Evolutionary conservation across 2,888 invertebrate species (phyloP).

Genomic region (Drosophila ochracea): DNA sequence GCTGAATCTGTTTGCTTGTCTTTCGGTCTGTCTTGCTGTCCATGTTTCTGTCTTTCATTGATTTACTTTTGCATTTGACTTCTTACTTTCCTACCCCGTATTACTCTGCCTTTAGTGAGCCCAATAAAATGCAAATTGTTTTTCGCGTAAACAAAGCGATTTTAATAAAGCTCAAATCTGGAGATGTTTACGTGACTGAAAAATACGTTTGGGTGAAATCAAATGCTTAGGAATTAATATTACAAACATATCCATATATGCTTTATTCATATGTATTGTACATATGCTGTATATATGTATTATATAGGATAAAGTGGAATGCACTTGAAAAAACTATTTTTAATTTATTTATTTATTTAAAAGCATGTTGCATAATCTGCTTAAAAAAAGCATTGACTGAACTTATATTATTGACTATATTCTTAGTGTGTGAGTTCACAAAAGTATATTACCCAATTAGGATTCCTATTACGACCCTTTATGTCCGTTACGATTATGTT

Average conservation of each 20-base stretch:
- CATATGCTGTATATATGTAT: too few relatives aligned
- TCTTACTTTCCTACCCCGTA: slow-evolving; percentile 2
- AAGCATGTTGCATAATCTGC: background rate
- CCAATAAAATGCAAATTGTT: slow-evolving; percentile 77
- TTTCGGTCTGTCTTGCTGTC: background rate
- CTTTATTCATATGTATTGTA: background rate
- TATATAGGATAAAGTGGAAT: background rate
- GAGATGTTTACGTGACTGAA: slow-evolving; percentile 33
- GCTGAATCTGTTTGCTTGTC: slow-evolving; percentile 9
- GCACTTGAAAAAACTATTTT: background rate
- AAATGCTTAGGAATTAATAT: background rate
- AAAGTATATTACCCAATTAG: background rate
- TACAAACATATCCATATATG: background rate
- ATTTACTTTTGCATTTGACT: slow-evolving; percentile 36
- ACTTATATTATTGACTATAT: background rate
- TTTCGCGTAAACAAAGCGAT: slow-evolving; percentile 57
- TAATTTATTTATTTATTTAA: background rate
- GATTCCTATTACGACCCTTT: background rate
- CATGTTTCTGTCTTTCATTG: slow-evolving; percentile 50
- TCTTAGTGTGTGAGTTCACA: background rate
- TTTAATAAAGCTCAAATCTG: slow-evolving; percentile 35
- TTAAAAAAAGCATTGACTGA: background rate
- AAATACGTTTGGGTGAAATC: background rate
- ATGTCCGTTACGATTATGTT: background rate
- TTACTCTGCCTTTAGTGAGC: slow-evolving; percentile 40